phyloP scores from a whole-genome alignment of 2,888 invertebrate genomes.

The Lypha dubia region DNA sequence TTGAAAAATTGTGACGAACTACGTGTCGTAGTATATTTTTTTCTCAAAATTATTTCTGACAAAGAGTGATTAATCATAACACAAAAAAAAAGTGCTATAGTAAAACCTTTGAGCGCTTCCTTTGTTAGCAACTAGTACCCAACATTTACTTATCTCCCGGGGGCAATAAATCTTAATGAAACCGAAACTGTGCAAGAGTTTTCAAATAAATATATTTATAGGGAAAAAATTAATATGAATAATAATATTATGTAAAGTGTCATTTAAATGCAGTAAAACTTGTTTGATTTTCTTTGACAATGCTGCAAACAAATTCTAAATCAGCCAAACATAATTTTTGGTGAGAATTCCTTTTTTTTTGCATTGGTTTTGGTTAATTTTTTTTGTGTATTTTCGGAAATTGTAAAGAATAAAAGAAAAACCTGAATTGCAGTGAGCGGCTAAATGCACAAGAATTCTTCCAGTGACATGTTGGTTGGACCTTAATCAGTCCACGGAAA shows the following conservation, averaged over 20 bases:
- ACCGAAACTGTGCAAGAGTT: neutral
- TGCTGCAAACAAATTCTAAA: conserved; percentile 43
- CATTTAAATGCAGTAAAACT: conserved; percentile 58
- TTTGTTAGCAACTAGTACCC: too few relatives aligned
- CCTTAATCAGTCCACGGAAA: conserved; percentile 42
- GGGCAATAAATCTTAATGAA: neutral
- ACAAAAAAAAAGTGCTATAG: too few relatives aligned
- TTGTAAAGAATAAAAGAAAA: conserved; percentile 51
- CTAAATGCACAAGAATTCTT: conserved; percentile 52
- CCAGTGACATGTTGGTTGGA: conserved; percentile 47
- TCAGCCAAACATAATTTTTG: conserved; percentile 18
- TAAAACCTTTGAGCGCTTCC: too few relatives aligned
- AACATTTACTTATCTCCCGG: neutral
- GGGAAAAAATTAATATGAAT: neutral
- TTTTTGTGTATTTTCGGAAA: conserved; percentile 49
- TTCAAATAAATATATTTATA: neutral
- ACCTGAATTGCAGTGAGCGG: conserved; percentile 58
- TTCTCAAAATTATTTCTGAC: too few relatives aligned
- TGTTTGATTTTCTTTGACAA: conserved; percentile 35
- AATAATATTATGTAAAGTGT: neutral
- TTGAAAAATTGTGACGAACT: neutral
- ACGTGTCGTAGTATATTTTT: neutral
- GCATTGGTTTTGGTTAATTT: too few relatives aligned
- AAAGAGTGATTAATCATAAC: too few relatives aligned
- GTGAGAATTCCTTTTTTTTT: conserved; percentile 47